Evolutionary conservation across 2,888 invertebrate genomes (phyloP).

Genomic region (Notodonta ziczac): DNA sequence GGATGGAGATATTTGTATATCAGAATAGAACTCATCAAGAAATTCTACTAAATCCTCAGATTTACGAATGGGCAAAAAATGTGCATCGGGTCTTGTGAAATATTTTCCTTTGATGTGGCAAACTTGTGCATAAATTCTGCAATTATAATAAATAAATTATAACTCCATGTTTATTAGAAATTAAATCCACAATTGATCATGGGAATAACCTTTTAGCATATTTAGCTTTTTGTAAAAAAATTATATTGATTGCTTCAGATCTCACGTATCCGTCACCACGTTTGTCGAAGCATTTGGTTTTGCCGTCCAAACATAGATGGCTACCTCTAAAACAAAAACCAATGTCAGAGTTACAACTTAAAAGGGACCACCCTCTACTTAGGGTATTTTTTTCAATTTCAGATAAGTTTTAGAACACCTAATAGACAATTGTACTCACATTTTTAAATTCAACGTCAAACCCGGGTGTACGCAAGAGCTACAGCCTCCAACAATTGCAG

Average conservation of each 20-base stretch:
- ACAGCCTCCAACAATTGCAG: conserved; percentile 86
- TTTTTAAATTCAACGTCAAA: conserved; percentile 48
- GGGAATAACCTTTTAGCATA: conserved; percentile 76
- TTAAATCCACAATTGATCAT: too few relatives aligned
- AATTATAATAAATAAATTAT: too few relatives aligned
- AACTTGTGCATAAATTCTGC: conserved; percentile 61
- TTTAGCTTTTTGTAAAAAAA: conserved; percentile 87
- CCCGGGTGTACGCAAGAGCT: conserved; percentile 82
- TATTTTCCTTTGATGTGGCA: conserved; percentile 52
- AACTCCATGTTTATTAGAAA: too few relatives aligned
- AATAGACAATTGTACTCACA: conserved; percentile 33
- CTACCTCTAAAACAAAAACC: conserved; percentile 28
- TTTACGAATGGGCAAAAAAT: conserved; percentile 47
- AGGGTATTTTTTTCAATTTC: too few relatives aligned
- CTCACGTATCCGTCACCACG: conserved; percentile 90
- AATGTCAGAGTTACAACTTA: too few relatives aligned
- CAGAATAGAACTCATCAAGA: conserved; percentile 83
- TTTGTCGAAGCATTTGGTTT: conserved; percentile 94
- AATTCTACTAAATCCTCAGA: conserved; percentile 73
- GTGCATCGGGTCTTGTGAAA: conserved; percentile 33
- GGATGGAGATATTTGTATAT: conserved; percentile 86
- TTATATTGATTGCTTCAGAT: conserved; percentile 87
- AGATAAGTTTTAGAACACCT: too few relatives aligned
- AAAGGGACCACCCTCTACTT: background rate
- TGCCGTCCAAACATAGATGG: conserved; percentile 85